Base-by-base conservation (phyloP, 2,797 vertebrate species). In the Otolemur crassicaudatus region DNA sequence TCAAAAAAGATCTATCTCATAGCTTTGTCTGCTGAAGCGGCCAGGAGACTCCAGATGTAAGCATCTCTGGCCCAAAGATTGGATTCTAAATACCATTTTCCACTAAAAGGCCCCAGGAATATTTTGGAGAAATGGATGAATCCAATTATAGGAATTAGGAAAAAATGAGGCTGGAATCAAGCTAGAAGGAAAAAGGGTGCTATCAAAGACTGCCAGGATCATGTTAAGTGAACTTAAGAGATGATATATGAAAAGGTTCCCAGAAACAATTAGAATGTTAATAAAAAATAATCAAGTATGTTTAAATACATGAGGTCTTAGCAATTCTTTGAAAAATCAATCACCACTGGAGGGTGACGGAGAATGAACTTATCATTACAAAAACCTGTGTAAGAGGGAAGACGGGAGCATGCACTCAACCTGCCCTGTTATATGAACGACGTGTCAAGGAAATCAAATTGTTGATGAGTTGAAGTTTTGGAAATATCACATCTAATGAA, bases 11-110 rank as follows among this genome's bases (percentile, higher is more conserved):
- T 16, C 22, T 60, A 22, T 81, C 23, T 90, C 43, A 56, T 7
- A 87, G 23, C 5, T 82, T 87, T 61, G 4, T 83, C 46, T 80
- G 19, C 13, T 93, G 69, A 65, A 89, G 91, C 89, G 46, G 23
- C 31, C 40, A 96, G 69, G 17, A 89, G 95, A 69, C n/a, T 81
- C 85, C 67, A 93, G 7, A 70, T 63, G 85, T 60, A 88, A 89
- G 27, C 25, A 60, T 60, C 43, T 80, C 7, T 58, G 27, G 3
- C 34, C 37, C 17, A 34, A 9, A 75, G 23, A 49, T 29, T 89
- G 22, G n/a, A 19, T 60, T 61, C 27, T 88, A 67, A 83, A 60
- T 90, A 40, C 72, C 70, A 40, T 76, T 85, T 92, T 58, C 83
- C 60, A 67, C 22, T 13, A 40, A 56, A 49, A 92, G 37, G 27